Evolutionary conservation across 2,113 vertebrate species (phyloP).

Genomic region (Nematolebias whitei): DNA sequence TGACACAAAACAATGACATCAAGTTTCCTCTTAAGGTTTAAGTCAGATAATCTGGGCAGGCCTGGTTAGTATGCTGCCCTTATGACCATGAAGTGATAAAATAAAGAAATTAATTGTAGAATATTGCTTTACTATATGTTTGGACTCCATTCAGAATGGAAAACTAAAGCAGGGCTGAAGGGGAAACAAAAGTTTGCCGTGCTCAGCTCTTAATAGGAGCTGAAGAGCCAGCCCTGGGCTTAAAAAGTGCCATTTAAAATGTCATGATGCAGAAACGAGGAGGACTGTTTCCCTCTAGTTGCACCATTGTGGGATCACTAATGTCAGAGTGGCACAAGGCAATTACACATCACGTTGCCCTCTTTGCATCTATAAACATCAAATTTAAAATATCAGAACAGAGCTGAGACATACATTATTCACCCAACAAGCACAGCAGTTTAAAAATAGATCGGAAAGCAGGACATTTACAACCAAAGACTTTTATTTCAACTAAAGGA

Average conservation of each 20-base stretch:
- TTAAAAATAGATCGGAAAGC: slow-evolving; percentile 28
- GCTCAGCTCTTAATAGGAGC: slow-evolving; percentile 12
- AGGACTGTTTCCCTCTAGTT: slow-evolving; percentile 27
- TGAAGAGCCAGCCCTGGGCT: slow-evolving; percentile 27
- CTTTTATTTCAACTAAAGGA: slow-evolving; percentile 1
- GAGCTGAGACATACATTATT: slow-evolving; percentile 25
- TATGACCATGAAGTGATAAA: background rate
- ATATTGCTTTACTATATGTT: background rate
- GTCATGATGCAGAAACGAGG: slow-evolving; percentile 35
- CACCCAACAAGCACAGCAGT: slow-evolving; percentile 10
- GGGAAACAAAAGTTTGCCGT: slow-evolving; percentile 8
- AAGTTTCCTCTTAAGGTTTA: background rate
- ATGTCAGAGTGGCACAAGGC: slow-evolving; percentile 17
- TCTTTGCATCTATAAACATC: slow-evolving; percentile 13
- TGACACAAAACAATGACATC: background rate
- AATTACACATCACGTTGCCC: slow-evolving; percentile 24
- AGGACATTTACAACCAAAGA: background rate
- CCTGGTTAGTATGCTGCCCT: background rate
- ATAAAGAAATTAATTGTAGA: background rate
- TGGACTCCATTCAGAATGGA: background rate
- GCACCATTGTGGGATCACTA: slow-evolving; percentile 26
- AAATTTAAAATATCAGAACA: slow-evolving; percentile 16
- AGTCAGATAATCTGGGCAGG: too few relatives aligned
- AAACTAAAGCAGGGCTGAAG: slow-evolving; percentile 7
- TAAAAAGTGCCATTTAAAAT: slow-evolving; percentile 35